Conservation (phyloP, 2,113 vertebrate species). For the Marmota flaviventris region DNA sequence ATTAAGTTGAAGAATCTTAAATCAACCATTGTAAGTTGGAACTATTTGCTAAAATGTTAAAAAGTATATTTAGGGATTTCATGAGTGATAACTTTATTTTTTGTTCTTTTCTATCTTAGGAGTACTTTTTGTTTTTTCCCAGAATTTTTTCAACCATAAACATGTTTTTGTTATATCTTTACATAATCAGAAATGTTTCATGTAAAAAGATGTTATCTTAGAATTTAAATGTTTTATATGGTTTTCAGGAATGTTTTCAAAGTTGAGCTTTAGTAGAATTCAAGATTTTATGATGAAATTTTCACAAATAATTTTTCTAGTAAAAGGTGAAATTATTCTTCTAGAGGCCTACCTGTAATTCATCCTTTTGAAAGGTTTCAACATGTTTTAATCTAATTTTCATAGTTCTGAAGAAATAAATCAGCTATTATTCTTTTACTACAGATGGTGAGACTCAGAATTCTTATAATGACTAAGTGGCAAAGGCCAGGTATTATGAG, state of each 20-base stretch:
- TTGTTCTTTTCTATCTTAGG: constrained; percentile 23
- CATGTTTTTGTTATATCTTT: background rate
- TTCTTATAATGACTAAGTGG: background rate
- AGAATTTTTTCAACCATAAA: background rate
- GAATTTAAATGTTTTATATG: background rate
- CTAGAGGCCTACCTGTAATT: constrained; percentile 34
- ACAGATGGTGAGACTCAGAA: background rate
- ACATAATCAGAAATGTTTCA: constrained; percentile 16
- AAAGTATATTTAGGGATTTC: constrained; percentile 47
- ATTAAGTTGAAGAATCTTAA: background rate
- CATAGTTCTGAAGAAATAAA: constrained; percentile 16
- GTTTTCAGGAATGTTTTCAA: constrained; percentile 31
- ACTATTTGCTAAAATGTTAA: background rate
- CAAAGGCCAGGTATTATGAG: background rate
- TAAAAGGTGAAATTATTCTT: constrained; percentile 42
- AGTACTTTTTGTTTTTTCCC: background rate
- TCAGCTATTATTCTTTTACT: background rate
- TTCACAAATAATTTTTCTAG: constrained; percentile 41
- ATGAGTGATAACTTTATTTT: constrained; percentile 26
- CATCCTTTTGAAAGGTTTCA: constrained; percentile 25
- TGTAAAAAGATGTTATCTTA: background rate
- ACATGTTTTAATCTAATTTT: constrained; percentile 42
- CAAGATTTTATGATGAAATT: constrained; percentile 35
- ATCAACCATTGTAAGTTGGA: background rate
- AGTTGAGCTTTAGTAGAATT: constrained; percentile 47